These are phyloP conservation scores for Gnathonemus echidnorhynchus DNA, from an alignment of 2,113 vertebrate species.

Conservation along the genomic window DNA sequence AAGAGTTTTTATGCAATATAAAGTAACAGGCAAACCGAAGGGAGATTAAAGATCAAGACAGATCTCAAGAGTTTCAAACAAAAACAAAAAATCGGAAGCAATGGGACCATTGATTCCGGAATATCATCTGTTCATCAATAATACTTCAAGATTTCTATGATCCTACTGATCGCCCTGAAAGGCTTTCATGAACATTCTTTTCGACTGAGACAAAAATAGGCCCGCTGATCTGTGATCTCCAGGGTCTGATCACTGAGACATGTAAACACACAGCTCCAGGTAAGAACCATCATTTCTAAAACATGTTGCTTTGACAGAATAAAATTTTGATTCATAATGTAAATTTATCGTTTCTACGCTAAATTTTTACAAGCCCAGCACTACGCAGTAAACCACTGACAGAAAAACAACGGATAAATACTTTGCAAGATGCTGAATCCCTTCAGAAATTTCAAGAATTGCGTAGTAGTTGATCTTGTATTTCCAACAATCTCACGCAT, in stretches of 20 bases:
- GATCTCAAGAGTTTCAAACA: background rate
- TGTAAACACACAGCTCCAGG: constrained; percentile 43
- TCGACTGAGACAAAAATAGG: background rate
- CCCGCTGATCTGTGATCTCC: constrained; percentile 24
- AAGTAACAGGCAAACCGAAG: too few species aligned
- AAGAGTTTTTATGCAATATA: background rate
- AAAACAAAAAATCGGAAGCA: background rate
- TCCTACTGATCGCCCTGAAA: background rate
- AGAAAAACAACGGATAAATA: background rate
- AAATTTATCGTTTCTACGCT: background rate
- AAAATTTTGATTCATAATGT: background rate
- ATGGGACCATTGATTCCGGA: background rate
- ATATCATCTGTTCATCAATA: background rate
- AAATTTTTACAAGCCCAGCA: background rate
- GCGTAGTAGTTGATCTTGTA: background rate
- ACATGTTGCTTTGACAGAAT: background rate
- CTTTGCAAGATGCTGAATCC: background rate
- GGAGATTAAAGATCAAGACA: background rate
- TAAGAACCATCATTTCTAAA: constrained; percentile 26
- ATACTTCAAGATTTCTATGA: background rate
- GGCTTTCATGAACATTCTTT: background rate
- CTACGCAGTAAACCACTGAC: background rate
- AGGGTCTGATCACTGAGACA: constrained; percentile 22
- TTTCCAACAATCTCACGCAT: background rate
- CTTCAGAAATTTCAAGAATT: background rate